Conservation (phyloP, 1,140 invertebrate genomes). For the Lerema accius region DNA sequence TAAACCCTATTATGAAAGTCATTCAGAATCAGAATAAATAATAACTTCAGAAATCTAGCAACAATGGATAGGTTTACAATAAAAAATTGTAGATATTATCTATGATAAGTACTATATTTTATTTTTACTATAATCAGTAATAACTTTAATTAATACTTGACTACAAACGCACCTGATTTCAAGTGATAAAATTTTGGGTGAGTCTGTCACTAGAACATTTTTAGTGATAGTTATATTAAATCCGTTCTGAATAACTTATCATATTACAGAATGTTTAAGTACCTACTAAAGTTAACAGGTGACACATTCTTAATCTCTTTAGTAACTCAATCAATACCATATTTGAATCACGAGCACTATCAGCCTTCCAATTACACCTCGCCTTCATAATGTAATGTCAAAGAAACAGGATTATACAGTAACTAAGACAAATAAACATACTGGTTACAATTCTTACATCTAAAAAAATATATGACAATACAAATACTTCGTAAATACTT, state of each 20-base stretch:
- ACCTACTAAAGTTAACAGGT: slow-evolving; percentile 20
- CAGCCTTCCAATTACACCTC: slow-evolving; percentile 22
- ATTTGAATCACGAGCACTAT: slow-evolving; percentile 16
- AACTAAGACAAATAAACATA: slow-evolving; percentile 27
- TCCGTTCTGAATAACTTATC: slow-evolving; percentile 5
- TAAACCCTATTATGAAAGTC: slow-evolving; percentile 38
- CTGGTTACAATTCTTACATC: slow-evolving; percentile 37
- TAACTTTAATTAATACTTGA: too few relatives aligned
- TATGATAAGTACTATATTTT: too few relatives aligned
- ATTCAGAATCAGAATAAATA: slow-evolving; percentile 26
- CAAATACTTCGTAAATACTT: slow-evolving; percentile 36
- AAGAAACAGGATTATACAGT: slow-evolving; percentile 10
- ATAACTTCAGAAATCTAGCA: too few relatives aligned
- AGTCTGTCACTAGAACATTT: too few relatives aligned
- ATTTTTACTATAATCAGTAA: too few relatives aligned
- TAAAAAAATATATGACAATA: slow-evolving; percentile 36
- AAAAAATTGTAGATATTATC: too few relatives aligned
- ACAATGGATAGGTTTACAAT: too few relatives aligned
- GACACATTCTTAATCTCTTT: slow-evolving; percentile 6
- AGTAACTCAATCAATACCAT: slow-evolving; percentile 6
- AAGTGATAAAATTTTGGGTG: too few relatives aligned
- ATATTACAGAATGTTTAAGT: slow-evolving; percentile 20
- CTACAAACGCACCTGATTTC: too few relatives aligned
- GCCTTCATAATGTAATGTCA: slow-evolving; percentile 8
- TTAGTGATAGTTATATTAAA: too few relatives aligned